Percentiles rank a stretch among this genome's conserved stretches.
Conservation (phyloP, 2,797 vertebrate genomes). For the Sparus aurata region DNA sequence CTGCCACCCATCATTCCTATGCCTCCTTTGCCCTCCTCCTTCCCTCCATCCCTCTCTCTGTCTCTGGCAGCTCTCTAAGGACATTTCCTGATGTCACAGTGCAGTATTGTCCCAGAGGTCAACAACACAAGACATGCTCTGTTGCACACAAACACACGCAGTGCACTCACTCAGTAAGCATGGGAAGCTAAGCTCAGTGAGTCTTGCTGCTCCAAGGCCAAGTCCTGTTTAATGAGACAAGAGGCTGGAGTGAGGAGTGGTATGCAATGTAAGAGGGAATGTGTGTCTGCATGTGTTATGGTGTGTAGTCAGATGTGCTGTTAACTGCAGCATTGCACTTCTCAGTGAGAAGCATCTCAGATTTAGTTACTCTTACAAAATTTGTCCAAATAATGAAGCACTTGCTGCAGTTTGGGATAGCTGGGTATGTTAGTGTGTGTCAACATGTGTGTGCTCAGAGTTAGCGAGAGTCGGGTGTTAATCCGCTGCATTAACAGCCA, state of each 20-base stretch:
- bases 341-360: not conserved
- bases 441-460: slow-evolving; percentile 28
- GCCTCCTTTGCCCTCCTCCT: slow-evolving; percentile 39
- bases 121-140: slow-evolving; percentile 73
- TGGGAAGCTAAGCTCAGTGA: slow-evolving; percentile 72
- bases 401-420: not conserved
- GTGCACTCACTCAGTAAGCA: slow-evolving; percentile 52
- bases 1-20: slow-evolving; percentile 46
- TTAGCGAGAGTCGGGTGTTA: slow-evolving; percentile 68
- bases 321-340: not conserved
- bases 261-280: slow-evolving; percentile 28
- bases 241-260: slow-evolving; percentile 54
- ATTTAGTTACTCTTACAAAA: not conserved
- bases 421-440: not conserved
- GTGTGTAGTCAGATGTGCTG: not conserved
- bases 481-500: slow-evolving; percentile 81
- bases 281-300: slow-evolving; percentile 20
- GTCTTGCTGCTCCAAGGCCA: slow-evolving; percentile 64
- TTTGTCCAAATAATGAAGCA: slow-evolving; percentile 2
- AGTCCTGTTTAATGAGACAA: slow-evolving; percentile 68
- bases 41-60: slow-evolving; percentile 48
- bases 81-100: slow-evolving; percentile 81
- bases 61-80: slow-evolving; percentile 73
- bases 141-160: slow-evolving; percentile 50
- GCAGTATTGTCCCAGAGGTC: slow-evolving; percentile 77